phyloP scores from a whole-genome alignment of 2,113 vertebrate species.

The Corythornis madagascariensis region DNA sequence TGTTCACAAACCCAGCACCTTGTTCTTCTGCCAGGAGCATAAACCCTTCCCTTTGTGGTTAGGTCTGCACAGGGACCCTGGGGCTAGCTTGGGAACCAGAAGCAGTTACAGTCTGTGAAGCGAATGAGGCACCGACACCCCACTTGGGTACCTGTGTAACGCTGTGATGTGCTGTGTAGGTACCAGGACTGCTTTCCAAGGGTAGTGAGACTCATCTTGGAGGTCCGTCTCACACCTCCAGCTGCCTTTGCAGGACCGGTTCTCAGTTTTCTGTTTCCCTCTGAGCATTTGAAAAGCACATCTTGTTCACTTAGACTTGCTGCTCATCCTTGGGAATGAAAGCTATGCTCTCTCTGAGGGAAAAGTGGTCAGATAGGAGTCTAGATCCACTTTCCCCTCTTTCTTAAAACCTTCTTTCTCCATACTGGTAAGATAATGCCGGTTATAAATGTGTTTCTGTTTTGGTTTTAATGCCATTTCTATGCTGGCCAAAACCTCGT shows the following conservation, averaged over 20 bases:
- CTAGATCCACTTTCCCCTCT: neutral
- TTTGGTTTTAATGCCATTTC: conserved; percentile 22
- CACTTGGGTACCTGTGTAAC: accelerated
- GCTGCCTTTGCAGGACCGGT: neutral
- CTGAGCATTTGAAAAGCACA: neutral
- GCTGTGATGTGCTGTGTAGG: accelerated
- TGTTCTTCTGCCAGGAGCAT: neutral
- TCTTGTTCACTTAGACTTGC: neutral
- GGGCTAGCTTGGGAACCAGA: neutral
- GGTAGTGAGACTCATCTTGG: neutral
- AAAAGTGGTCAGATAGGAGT: neutral
- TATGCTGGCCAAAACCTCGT: conserved; percentile 20
- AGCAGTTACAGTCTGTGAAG: neutral
- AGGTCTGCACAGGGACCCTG: neutral
- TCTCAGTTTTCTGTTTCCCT: neutral
- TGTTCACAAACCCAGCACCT: neutral
- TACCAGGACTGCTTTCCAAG: neutral
- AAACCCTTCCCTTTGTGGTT: neutral
- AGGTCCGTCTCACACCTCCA: neutral
- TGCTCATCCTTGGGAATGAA: neutral
- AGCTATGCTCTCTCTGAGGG: neutral
- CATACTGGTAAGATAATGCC: neutral
- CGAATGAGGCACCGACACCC: accelerated
- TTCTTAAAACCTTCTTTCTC: neutral
- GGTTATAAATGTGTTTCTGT: conserved; percentile 26